phyloP scores from a whole-genome alignment of 1,140 invertebrate genomes.

The Neuroterus valhalla region DNA sequence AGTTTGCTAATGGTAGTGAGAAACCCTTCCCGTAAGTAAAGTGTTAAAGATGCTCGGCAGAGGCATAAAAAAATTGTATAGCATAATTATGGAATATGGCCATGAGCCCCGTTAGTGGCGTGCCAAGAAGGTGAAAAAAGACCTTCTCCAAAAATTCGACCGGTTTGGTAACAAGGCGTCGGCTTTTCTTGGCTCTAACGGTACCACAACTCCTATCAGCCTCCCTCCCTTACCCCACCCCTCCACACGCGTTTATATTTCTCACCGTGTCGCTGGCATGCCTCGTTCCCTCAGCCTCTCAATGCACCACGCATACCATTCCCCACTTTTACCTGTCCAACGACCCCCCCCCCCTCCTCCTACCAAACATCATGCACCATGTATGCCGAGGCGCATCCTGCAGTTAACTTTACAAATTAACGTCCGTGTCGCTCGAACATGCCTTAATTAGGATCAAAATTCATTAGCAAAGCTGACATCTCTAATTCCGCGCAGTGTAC shows the following conservation, averaged over 20 bases:
- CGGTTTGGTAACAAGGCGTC: conserved; percentile 36
- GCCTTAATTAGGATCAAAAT: conserved; percentile 30
- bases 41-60: too few species aligned
- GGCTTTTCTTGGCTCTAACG: conserved; percentile 45
- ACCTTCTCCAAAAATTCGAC: conserved; percentile 45
- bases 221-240: conserved; percentile 21
- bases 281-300: not conserved
- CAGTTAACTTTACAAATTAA: conserved; percentile 28
- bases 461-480: conserved; percentile 21
- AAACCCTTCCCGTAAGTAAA: too few species aligned
- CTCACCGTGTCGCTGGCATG: conserved; percentile 10
- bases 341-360: not conserved
- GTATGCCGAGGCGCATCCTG: not conserved
- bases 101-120: conserved; percentile 18
- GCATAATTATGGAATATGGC: conserved; percentile 23
- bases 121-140: conserved; percentile 34
- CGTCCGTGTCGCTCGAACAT: conserved; percentile 20
- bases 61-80: not conserved
- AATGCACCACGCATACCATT: conserved; percentile 18
- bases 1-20: too few species aligned
- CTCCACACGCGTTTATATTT: conserved; percentile 5
- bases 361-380: not conserved
- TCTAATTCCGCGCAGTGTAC: conserved; percentile 13
- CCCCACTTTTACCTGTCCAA: not conserved
- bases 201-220: conserved; percentile 45